phyloP scores from a whole-genome alignment of 2,888 invertebrate species.

The Melieria crassipennis region DNA sequence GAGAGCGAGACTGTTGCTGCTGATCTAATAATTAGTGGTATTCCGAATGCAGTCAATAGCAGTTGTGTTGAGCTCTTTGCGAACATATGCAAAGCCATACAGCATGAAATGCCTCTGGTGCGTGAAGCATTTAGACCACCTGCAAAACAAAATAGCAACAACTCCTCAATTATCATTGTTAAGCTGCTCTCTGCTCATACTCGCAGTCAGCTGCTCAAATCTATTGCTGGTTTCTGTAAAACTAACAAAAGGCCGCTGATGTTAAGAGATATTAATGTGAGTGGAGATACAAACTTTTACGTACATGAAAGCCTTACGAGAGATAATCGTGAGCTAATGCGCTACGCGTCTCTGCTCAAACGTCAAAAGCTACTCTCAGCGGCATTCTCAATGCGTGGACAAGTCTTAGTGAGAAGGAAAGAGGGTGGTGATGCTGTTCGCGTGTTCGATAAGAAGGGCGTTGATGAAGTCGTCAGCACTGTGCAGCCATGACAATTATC shows the following conservation, averaged over 20 bases:
- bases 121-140: neutral
- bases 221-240: neutral
- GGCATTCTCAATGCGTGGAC: conserved; percentile 2
- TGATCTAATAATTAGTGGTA: neutral
- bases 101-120: neutral
- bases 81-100: too few relatives aligned
- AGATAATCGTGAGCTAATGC: neutral
- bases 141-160: too few relatives aligned
- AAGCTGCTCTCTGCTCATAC: neutral
- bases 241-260: neutral
- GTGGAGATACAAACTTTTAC: neutral
- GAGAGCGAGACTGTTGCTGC: neutral
- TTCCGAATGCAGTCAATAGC: neutral
- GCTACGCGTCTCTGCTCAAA: conserved; percentile 6
- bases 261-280: too few relatives aligned
- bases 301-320: conserved; percentile 4
- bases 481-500: neutral
- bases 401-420: neutral
- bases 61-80: neutral
- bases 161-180: neutral
- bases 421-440: neutral
- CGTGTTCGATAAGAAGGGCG: neutral
- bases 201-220: neutral
- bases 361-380: neutral
- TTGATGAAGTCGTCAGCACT: neutral